These are phyloP conservation scores for Squalus acanthias DNA, from an alignment of 2,797 vertebrate species.

Conservation along the genomic window DNA sequence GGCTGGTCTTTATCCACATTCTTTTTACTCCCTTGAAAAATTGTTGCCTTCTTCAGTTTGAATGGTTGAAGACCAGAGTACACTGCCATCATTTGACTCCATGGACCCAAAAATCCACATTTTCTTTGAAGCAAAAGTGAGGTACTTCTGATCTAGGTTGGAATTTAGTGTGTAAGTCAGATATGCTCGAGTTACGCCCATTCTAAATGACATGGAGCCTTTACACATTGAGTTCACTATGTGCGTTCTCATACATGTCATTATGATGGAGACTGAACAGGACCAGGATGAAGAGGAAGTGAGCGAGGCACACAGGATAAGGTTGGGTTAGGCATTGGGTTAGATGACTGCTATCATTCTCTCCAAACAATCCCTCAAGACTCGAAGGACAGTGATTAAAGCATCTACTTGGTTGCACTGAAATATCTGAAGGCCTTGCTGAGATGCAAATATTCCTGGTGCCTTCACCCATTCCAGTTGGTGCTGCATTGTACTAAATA, in stretches of 20 bases:
- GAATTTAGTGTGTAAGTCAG: too few species aligned
- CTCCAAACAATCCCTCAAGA: background rate
- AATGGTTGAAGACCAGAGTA: background rate
- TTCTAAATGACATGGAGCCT: background rate
- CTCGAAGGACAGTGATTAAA: background rate
- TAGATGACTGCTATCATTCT: background rate
- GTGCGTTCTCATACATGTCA: background rate
- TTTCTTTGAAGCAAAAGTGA: background rate
- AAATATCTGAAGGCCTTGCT: background rate
- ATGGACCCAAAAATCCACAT: background rate
- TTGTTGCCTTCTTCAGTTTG: background rate
- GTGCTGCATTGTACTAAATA: background rate
- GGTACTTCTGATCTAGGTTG: background rate
- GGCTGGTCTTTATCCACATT: background rate
- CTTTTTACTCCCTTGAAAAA: background rate
- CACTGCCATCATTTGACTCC: background rate
- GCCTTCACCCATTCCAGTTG: background rate
- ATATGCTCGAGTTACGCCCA: too few species aligned
- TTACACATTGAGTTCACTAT: background rate
- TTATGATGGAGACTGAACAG: background rate
- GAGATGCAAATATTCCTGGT: background rate
- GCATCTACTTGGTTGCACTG: background rate
- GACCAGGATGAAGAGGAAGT: background rate
- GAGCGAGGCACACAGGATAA: background rate
- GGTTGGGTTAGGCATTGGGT: background rate